Evolutionary conservation across 2,888 invertebrate species (phyloP), one percentile per base, ranked within the genome.

Genomic region (Limenitis camilla): DNA sequence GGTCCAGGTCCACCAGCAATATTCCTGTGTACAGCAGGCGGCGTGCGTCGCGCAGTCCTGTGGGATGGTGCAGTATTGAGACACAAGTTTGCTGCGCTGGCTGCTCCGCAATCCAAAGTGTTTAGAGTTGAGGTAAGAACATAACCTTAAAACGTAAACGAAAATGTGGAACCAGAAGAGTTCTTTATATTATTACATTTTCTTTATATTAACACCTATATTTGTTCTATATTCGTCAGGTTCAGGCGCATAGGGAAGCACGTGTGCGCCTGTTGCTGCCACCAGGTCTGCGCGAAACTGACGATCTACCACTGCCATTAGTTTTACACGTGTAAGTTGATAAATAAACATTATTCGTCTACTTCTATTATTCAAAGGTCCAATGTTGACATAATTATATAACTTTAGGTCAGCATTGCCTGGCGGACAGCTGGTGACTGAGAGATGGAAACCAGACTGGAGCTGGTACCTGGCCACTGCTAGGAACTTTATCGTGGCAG

Each of bases 381-480:
- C 1, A 35, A 36, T 36, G 5, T 2, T 4, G 1, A 36, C n/a
- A 9, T 29, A 10, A 27, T 29, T 38, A 19, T 36, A 4, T 27
- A n/a, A 28, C 4, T 46, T 1, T 66, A 85, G 85, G 2, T 81
- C 83, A 1, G 77, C 82, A 0, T 68, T 76, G 7, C 97, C 97
- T 0, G 95, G 95, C 2, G 91, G 93, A 0, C 97, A 97, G 77
- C 81, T 93, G 63, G 96, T 97, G 7, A 94, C 94, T 4, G 93
- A 95, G 66, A 89, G 91, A 59, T 97, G 94, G 90, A 87, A 90
- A 36, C 88, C 95, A 0, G 92, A 92, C 53, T 96, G 96, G 94
- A 92, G 93, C 47, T 93, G 95, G 88, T 96, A 96, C 78, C 81
- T 97, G 49, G 91, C 94, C 4, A 93, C 94, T 46, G 91, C 93